Evolutionary conservation across 1,140 invertebrate species (phyloP).

Genomic region (Oreohelix idahoensis): DNA sequence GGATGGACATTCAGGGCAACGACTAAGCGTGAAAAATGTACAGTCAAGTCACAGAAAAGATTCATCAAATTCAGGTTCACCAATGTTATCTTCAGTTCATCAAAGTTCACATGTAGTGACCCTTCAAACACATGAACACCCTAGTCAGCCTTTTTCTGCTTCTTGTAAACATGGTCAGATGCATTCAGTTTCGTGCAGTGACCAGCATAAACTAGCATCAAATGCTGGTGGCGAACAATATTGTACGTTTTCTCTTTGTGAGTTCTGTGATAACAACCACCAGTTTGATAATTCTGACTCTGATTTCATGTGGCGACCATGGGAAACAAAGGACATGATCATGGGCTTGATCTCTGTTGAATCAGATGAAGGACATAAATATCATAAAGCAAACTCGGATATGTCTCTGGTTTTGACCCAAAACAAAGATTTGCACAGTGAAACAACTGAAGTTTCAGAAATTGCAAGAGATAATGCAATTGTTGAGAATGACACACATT

Average conservation of each 20-base stretch:
- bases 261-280: background rate
- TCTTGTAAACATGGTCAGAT: too few species aligned
- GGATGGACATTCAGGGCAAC: background rate
- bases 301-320: constrained; percentile 24
- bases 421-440: background rate
- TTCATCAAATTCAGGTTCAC: background rate
- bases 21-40: background rate
- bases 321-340: constrained; percentile 9
- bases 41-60: background rate
- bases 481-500: background rate
- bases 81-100: background rate
- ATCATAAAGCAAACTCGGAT: background rate
- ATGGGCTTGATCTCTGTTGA: background rate
- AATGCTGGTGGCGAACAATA: background rate
- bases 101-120: background rate
- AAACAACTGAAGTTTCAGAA: background rate
- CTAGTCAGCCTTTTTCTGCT: too few species aligned
- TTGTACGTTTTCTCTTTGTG: background rate
- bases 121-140: background rate
- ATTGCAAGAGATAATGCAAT: background rate
- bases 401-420: background rate
- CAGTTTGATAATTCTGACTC: background rate
- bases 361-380: background rate
- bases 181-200: too few species aligned
- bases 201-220: background rate